These are phyloP conservation scores for Drosophila hydei DNA, from an alignment of 1,140 invertebrate genomes.

Conservation along the genomic window DNA sequence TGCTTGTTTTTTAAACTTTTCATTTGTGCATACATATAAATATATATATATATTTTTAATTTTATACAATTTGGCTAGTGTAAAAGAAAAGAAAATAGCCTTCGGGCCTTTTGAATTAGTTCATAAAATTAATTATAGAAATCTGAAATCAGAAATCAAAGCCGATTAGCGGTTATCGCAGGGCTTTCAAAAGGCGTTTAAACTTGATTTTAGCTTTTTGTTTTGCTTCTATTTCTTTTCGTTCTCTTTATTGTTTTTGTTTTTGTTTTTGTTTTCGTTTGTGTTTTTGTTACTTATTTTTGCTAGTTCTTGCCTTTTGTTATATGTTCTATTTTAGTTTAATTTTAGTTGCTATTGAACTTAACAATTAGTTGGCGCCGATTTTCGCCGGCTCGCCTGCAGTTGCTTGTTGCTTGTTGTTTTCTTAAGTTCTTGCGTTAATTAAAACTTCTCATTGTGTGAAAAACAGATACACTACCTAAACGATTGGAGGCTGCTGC, in stretches of 20 bases:
- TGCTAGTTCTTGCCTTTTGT: slow-evolving; percentile 11
- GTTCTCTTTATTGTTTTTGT: too few relatives aligned
- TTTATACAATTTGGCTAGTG: background rate
- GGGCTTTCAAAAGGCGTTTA: slow-evolving; percentile 7
- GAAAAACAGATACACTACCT: slow-evolving; percentile 46
- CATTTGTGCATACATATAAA: slow-evolving; percentile 12
- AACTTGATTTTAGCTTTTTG: slow-evolving; percentile 25
- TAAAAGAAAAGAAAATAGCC: background rate
- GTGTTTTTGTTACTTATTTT: background rate
- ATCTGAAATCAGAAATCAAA: slow-evolving; percentile 40
- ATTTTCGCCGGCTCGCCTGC: slow-evolving; percentile 44
- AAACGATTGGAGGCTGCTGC: slow-evolving; percentile 20
- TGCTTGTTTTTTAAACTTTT: slow-evolving; percentile 45
- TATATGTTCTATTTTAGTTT: slow-evolving; percentile 49
- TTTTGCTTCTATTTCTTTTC: slow-evolving; percentile 38
- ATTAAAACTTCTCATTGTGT: slow-evolving; percentile 50
- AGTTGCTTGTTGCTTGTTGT: slow-evolving; percentile 45
- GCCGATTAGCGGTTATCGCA: slow-evolving; percentile 39
- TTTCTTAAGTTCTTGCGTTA: slow-evolving; percentile 30
- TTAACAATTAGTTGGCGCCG: slow-evolving; percentile 64
- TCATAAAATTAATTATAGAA: slow-evolving; percentile 50
- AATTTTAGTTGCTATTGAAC: slow-evolving; percentile 64
- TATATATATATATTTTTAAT: background rate
- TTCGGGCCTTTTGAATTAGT: slow-evolving; percentile 18
- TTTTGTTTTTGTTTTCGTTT: too few relatives aligned